These are phyloP conservation scores for Etheostoma perlongum DNA, from an alignment of 2,797 vertebrate species.

Conservation along the genomic window DNA sequence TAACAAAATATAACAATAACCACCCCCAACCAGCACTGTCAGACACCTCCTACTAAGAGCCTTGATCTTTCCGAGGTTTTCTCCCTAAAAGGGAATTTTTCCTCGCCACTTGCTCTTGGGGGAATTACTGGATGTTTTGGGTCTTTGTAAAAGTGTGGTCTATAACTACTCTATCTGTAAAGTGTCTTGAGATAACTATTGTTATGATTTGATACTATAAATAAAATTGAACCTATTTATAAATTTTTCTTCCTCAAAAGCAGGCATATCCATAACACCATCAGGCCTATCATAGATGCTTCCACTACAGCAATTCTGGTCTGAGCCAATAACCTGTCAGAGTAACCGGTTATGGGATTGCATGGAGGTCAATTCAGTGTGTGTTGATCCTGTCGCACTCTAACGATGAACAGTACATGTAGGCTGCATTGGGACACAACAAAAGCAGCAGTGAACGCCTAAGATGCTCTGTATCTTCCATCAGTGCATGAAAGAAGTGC, in stretches of 20 bases:
- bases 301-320: slow-evolving; percentile 4
- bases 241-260: slow-evolving; percentile 8
- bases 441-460: slow-evolving; percentile 10
- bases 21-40: neutral
- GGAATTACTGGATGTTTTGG: too few relatives aligned
- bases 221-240: neutral
- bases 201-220: too few relatives aligned
- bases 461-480: slow-evolving; percentile 7
- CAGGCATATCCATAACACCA: neutral
- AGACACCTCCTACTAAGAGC: too few relatives aligned
- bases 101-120: too few relatives aligned
- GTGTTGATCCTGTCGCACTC: slow-evolving; percentile 36
- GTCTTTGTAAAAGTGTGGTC: too few relatives aligned
- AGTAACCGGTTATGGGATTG: slow-evolving; percentile 5
- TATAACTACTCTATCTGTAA: too few relatives aligned
- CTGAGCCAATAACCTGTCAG: slow-evolving; percentile 21
- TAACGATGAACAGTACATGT: slow-evolving; percentile 25
- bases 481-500: slow-evolving; percentile 9
- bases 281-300: neutral
- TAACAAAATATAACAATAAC: neutral
- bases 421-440: slow-evolving; percentile 4
- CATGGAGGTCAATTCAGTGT: slow-evolving; percentile 25
- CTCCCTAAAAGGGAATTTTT: too few relatives aligned
- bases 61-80: too few relatives aligned
- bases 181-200: too few relatives aligned